phyloP scores from a whole-genome alignment of 2,888 invertebrate species.

The Aphelenchoides bicaudatus region DNA sequence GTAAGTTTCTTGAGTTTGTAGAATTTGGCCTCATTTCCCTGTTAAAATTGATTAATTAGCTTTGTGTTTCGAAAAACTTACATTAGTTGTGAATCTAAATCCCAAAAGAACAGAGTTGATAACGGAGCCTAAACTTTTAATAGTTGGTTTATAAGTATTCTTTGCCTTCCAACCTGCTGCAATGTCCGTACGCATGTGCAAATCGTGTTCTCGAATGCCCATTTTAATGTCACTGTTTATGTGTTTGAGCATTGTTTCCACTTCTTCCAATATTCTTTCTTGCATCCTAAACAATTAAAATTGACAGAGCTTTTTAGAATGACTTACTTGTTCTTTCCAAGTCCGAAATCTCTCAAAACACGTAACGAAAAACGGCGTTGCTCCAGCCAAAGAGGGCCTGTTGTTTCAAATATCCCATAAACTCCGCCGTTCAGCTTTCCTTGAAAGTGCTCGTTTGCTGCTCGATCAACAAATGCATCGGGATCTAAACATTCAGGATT shows the following conservation, averaged over 20 bases:
- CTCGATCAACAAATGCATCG: slow-evolving; percentile 34
- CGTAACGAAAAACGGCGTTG: slow-evolving; percentile 9
- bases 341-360: slow-evolving; percentile 16
- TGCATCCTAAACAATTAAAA: background rate
- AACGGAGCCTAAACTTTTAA: slow-evolving; percentile 11
- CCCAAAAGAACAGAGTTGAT: slow-evolving; percentile 10
- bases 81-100: slow-evolving; percentile 5
- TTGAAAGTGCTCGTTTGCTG: slow-evolving; percentile 27
- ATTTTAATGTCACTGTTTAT: background rate
- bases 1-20: background rate
- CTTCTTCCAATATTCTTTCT: slow-evolving; percentile 21
- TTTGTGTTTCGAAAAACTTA: too few relatives aligned
- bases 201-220: background rate
- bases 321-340: slow-evolving; percentile 9
- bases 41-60: too few relatives aligned
- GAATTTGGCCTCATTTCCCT: slow-evolving; percentile 14
- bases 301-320: background rate
- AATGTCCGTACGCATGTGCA: slow-evolving; percentile 11
- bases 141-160: too few relatives aligned
- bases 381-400: slow-evolving; percentile 8
- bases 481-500: too few relatives aligned
- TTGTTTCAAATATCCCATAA: slow-evolving; percentile 5
- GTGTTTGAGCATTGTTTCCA: background rate
- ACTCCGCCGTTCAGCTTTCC: slow-evolving; percentile 23
- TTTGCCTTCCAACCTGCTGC: too few relatives aligned